phyloP scores from a whole-genome alignment of 2,888 invertebrate species.

The Amblyjoppa proteus region DNA sequence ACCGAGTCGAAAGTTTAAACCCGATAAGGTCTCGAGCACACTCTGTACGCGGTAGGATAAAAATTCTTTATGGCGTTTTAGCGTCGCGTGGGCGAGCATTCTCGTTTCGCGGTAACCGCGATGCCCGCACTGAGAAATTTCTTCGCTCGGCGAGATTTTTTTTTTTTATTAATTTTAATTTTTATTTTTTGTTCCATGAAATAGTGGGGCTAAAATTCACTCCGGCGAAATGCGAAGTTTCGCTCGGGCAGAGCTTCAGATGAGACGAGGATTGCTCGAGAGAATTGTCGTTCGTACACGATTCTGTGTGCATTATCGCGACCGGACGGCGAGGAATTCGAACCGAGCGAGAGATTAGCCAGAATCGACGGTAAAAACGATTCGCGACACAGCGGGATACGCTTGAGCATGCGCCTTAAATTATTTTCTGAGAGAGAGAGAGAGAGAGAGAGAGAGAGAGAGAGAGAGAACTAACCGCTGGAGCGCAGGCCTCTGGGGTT shows the following conservation, averaged over 20 bases:
- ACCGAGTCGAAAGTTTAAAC: slow-evolving; percentile 37
- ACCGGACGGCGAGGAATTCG: slow-evolving; percentile 20
- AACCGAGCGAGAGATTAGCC: slow-evolving; percentile 42
- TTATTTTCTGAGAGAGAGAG: slow-evolving; percentile 62
- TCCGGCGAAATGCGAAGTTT: not conserved
- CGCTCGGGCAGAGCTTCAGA: not conserved
- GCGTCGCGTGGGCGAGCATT: slow-evolving; percentile 47
- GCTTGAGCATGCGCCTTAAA: slow-evolving; percentile 50
- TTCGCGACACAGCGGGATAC: slow-evolving; percentile 40
- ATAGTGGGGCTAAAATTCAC: not conserved
- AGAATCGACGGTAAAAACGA: slow-evolving; percentile 43
- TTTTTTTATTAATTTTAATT: not conserved
- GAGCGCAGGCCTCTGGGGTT: slow-evolving; percentile 10
- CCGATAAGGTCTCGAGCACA: slow-evolving; percentile 47
- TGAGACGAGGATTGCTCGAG: not conserved
- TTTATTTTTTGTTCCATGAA: slow-evolving; percentile 9
- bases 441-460: not conserved
- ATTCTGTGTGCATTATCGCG: slow-evolving; percentile 5
- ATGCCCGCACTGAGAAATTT: slow-evolving; percentile 35
- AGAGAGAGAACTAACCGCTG: slow-evolving; percentile 27
- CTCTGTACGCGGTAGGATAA: slow-evolving; percentile 29
- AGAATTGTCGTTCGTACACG: not conserved
- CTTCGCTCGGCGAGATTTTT: not conserved
- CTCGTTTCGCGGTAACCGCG: slow-evolving; percentile 43
- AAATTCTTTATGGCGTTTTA: slow-evolving; percentile 56